Conservation (phyloP, 2,888 invertebrate genomes). For the Vanessa cardui region DNA sequence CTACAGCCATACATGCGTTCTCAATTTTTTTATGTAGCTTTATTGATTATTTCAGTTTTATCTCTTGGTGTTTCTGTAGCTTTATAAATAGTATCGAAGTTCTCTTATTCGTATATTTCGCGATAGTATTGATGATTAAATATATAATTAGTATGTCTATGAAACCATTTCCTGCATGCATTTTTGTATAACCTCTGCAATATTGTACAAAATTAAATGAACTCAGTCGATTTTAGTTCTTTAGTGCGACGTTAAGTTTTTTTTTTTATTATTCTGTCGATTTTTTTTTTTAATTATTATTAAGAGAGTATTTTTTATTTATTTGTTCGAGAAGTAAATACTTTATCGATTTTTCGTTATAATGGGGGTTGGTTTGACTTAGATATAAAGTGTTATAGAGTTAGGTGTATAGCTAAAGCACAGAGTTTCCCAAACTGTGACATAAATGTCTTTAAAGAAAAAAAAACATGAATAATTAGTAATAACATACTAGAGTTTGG, state of each 20-base stretch:
- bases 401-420: slow-evolving; percentile 3
- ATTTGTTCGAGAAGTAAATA: slow-evolving; percentile 17
- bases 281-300: slow-evolving; percentile 22
- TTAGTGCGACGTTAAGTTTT: slow-evolving; percentile 23
- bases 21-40: not conserved
- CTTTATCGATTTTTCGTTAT: slow-evolving; percentile 15
- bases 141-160: slow-evolving; percentile 11
- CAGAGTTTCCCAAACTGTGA: slow-evolving; percentile 21
- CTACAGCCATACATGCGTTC: not conserved
- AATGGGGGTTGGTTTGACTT: slow-evolving; percentile 26
- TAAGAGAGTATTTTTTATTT: slow-evolving; percentile 26
- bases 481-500: slow-evolving; percentile 16
- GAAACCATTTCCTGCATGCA: slow-evolving; percentile 18
- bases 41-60: not conserved
- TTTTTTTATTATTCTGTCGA: slow-evolving; percentile 19
- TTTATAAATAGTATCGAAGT: too few relatives aligned
- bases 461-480: not conserved
- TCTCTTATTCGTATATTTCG: too few relatives aligned
- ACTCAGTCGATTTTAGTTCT: slow-evolving; percentile 20
- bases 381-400: slow-evolving; percentile 1
- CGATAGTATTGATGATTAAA: too few relatives aligned
- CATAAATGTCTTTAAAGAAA: slow-evolving; percentile 4
- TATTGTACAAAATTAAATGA: slow-evolving; percentile 26
- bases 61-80: too few relatives aligned
- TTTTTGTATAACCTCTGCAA: slow-evolving; percentile 19